Conservation (phyloP, 2,113 vertebrate species). For the Heloderma charlesbogerti region DNA sequence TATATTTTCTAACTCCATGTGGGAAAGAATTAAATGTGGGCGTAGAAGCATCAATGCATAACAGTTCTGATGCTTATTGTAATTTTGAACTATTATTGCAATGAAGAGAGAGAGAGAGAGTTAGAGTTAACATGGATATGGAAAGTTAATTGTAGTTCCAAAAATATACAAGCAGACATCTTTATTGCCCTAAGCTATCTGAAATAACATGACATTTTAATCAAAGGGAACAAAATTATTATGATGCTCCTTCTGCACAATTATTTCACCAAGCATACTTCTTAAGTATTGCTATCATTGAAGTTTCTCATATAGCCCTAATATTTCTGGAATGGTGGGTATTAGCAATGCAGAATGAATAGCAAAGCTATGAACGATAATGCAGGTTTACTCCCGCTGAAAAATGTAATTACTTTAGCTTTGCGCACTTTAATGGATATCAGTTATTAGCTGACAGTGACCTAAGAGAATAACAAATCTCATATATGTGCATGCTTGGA, state of each 20-base stretch:
- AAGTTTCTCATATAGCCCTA: neutral
- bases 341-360: neutral
- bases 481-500: neutral
- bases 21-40: neutral
- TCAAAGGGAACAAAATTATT: conserved; percentile 16
- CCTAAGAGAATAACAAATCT: conserved; percentile 7
- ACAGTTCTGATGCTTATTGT: conserved; percentile 14
- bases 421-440: neutral
- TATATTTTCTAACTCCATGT: neutral
- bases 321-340: conserved; percentile 32
- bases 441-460: conserved; percentile 4
- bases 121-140: neutral
- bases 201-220: conserved; percentile 21
- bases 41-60: neutral
- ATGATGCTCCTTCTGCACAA: conserved; percentile 4
- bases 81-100: conserved; percentile 6
- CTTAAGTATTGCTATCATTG: conserved; percentile 19
- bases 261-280: conserved; percentile 8
- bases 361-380: neutral
- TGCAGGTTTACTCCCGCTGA: neutral
- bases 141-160: conserved; percentile 16
- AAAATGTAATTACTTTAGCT: neutral
- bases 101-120: neutral
- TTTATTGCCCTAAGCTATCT: neutral
- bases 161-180: neutral